Evolutionary conservation across 1,140 invertebrate genomes (phyloP).

Genomic region (Meloidogyne hapla): DNA sequence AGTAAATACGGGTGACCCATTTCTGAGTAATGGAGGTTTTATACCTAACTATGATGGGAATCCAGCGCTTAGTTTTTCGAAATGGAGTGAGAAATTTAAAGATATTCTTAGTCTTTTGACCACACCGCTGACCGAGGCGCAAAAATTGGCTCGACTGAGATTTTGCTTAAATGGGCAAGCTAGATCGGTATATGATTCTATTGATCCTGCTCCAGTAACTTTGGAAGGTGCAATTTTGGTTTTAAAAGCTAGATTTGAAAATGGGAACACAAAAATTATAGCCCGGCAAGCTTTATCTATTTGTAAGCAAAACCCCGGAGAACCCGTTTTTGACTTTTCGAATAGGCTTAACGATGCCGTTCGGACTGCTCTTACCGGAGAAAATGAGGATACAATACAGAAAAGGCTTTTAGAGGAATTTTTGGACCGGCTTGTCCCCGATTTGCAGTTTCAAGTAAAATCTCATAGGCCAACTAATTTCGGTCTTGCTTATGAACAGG

Average conservation of each 20-base stretch:
- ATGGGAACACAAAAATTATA: not conserved
- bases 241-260: not conserved
- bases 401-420: constrained; percentile 4
- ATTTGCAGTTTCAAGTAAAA: not conserved
- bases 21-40: not conserved
- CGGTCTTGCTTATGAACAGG: not conserved
- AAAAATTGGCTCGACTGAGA: not conserved
- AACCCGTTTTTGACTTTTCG: constrained; percentile 5
- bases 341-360: constrained; percentile 1
- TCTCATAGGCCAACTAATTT: not conserved
- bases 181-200: not conserved
- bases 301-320: not conserved
- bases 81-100: not conserved
- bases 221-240: not conserved
- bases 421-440: not conserved
- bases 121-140: not conserved
- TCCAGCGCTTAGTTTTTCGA: not conserved
- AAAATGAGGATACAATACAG: not conserved
- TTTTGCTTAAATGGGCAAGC: constrained; percentile 4
- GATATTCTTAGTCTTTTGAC: not conserved
- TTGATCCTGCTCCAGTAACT: not conserved
- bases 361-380: not conserved
- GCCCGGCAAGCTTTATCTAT: not conserved
- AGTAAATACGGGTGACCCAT: constrained; percentile 10
- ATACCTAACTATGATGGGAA: not conserved